A percentile compares a stretch with the other conserved stretches of the same genome.
These are phyloP conservation scores for Amiota mariae DNA, from an alignment of 2,888 invertebrate species.

Conservation along the genomic window DNA sequence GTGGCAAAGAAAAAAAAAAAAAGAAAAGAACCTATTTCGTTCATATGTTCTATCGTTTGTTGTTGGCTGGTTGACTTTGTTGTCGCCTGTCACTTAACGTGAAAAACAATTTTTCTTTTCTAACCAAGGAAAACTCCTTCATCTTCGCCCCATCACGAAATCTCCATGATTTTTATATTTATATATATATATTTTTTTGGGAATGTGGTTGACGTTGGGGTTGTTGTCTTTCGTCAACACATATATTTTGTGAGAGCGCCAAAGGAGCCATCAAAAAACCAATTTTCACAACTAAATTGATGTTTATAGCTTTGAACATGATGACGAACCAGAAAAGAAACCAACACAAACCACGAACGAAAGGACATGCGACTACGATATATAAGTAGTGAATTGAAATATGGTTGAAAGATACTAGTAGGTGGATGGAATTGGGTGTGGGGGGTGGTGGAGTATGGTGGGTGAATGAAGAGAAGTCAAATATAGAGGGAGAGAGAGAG, in stretches of 20 bases:
- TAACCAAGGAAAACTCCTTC: background rate
- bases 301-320: conserved; percentile 62
- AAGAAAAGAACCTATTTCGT: too few species aligned
- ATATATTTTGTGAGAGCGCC: conserved; percentile 8
- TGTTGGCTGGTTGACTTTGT: background rate
- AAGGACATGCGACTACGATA: conserved; percentile 4
- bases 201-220: background rate
- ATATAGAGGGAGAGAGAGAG: background rate
- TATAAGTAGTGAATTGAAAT: background rate
- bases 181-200: conserved; percentile 32
- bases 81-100: conserved; percentile 62
- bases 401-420: background rate
- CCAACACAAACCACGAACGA: background rate
- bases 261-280: conserved; percentile 63
- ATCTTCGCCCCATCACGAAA: conserved; percentile 31
- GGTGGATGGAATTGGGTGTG: too few species aligned
- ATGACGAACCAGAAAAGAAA: conserved; percentile 23
- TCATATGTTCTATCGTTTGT: too few species aligned
- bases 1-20: too few species aligned
- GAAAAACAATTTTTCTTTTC: conserved; percentile 66
- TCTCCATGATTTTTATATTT: background rate
- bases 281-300: conserved; percentile 67
- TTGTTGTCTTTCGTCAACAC: too few species aligned
- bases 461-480: conserved; percentile 10
- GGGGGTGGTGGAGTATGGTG: too few species aligned